Conservation (phyloP, 2,888 invertebrate species). For the Capitulum mitella region DNA sequence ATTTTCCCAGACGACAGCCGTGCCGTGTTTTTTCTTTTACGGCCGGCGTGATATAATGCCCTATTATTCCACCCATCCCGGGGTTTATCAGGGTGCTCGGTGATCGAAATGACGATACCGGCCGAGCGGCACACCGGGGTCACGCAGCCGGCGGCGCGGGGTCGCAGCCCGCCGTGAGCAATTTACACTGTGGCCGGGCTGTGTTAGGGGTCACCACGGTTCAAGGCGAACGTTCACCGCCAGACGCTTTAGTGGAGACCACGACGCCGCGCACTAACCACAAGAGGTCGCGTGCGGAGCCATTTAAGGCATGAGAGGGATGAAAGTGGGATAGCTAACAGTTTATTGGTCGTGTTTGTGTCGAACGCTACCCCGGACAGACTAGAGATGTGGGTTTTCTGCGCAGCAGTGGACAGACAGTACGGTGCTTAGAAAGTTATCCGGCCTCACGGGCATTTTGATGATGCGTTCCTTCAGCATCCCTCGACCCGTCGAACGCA, state of each 20-base stretch:
- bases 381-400: no score
- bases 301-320: not conserved
- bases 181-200: not conserved
- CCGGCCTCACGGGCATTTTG: no score
- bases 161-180: not conserved
- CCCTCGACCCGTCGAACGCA: no score
- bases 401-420: no score
- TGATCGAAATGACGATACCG: not conserved
- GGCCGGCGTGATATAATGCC: not conserved
- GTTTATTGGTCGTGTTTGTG: not conserved
- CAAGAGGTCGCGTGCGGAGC: not conserved
- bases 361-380: no score
- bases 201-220: not conserved
- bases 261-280: not conserved
- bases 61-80: not conserved
- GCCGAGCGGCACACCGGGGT: not conserved
- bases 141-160: not conserved
- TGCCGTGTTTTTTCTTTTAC: not conserved
- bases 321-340: not conserved
- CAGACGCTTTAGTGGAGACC: not conserved
- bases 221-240: not conserved
- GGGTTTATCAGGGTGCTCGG: not conserved
- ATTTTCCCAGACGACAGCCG: no score
- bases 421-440: no score
- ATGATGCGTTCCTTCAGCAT: no score